phyloP scores from a whole-genome alignment of 2,113 vertebrate genomes.

The Smithornis capensis region DNA sequence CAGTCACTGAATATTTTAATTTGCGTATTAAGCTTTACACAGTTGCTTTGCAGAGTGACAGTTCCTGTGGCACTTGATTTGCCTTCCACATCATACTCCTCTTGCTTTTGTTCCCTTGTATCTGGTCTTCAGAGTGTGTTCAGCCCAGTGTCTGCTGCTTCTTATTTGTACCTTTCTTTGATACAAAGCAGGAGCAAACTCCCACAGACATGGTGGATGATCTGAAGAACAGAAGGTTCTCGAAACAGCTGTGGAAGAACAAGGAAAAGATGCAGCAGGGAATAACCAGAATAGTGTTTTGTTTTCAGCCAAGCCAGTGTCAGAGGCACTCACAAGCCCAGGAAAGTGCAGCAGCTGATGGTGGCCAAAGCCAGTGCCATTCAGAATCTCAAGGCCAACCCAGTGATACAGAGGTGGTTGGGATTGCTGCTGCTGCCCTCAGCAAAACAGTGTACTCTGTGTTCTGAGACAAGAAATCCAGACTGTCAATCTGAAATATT shows the following conservation, averaged over 20 bases:
- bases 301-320: background rate
- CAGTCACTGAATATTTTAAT: background rate
- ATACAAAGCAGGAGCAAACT: background rate
- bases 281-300: background rate
- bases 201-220: background rate
- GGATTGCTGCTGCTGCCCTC: background rate
- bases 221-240: background rate
- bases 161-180: background rate
- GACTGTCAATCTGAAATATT: background rate
- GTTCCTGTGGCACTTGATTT: background rate
- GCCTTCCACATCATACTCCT: background rate
- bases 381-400: background rate
- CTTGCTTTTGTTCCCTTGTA: background rate
- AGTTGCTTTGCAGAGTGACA: background rate
- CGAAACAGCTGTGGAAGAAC: background rate
- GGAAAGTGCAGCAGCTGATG: background rate
- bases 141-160: background rate
- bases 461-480: background rate
- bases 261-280: background rate
- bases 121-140: fast-evolving
- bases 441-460: background rate
- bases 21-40: background rate
- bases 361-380: background rate
- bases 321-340: background rate
- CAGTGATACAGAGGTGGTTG: background rate